Evolutionary conservation across 2,888 invertebrate species (phyloP).

Genomic region (Uloborus plumipes): DNA sequence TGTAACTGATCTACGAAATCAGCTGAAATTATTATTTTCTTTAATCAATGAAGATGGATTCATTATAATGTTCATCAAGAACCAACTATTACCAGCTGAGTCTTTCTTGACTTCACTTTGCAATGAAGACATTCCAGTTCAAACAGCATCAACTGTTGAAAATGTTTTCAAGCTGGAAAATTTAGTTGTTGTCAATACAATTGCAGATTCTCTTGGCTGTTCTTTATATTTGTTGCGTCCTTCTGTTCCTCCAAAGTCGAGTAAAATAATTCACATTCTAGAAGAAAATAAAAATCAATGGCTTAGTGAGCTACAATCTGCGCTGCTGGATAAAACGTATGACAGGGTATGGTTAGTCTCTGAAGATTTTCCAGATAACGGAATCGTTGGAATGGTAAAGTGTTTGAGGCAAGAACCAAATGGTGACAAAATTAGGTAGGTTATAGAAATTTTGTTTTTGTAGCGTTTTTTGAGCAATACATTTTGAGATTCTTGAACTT

Average conservation of each 20-base stretch:
- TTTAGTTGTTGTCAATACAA: constrained; percentile 13
- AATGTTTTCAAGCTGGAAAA: neutral
- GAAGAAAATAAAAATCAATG: constrained; percentile 73
- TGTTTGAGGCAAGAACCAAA: constrained; percentile 72
- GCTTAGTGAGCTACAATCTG: constrained; percentile 82
- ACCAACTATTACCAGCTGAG: constrained; percentile 15
- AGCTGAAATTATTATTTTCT: neutral
- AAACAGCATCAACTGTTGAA: neutral
- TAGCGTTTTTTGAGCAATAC: too few species aligned
- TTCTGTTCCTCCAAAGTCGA: neutral
- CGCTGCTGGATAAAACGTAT: constrained; percentile 6
- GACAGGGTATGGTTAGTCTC: constrained; percentile 72
- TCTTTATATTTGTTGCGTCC: constrained; percentile 24
- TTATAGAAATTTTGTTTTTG: neutral
- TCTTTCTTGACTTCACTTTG: constrained; percentile 14
- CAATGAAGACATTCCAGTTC: constrained; percentile 11
- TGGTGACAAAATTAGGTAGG: constrained; percentile 67
- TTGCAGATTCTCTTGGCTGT: constrained; percentile 18
- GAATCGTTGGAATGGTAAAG: constrained; percentile 74
- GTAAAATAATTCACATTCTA: neutral
- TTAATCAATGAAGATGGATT: constrained; percentile 21
- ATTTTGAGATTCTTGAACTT: too few species aligned
- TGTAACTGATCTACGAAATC: neutral
- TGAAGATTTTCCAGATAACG: constrained; percentile 70
- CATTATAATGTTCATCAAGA: constrained; percentile 26